Evolutionary conservation across 2,113 vertebrate species (phyloP), one percentile per base, ranked within the genome.

Genomic region (Cavia porcellus): DNA sequence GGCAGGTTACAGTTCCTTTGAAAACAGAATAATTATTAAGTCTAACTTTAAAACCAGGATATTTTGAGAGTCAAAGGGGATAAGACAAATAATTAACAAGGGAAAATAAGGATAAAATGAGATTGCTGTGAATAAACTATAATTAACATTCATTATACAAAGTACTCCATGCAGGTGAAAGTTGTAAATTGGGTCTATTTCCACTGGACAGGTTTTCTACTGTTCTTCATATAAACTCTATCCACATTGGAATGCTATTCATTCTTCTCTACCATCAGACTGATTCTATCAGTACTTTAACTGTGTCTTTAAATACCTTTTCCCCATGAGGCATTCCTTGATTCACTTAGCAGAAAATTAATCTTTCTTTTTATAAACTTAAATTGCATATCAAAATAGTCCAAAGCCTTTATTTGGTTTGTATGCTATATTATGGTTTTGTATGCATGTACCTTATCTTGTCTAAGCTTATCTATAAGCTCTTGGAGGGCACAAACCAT

Each of bases 1-100:
- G 10, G 79, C 4, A 91, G 12, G 15, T 20, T 38, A 86, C 30
- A 72, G 15, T 89, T 74, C 35, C n/a, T 64, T 94, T 84, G 88
- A 52, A 94, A 88, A 81, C 2, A 77, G 52, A 95, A 38, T 47
- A 14, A 84, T 82, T 22, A 74, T 83, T 94, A 91, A 82, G 90
- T 64, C 38, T 80, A 68, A 28, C 59, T 70, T 82, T 28, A 20
- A 68, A 75, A 50, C 17, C 35, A 90, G 19, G 74, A 62, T 3
- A 52, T 8, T 55, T 77, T 57, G 38, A 86, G 30, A 91, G 5
- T 15, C 24, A 89, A 80, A 83, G 22, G 7, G 50, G 10, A 2
- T 0, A 3, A 28, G 90, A 72, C 92, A 93, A 94, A 88, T 72
- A 84, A 94, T 75, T 70, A 85, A 25, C 83, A 1, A 75, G 70